Evolutionary conservation across 2,113 vertebrate genomes (phyloP).

Genomic region (Mus musculus): DNA sequence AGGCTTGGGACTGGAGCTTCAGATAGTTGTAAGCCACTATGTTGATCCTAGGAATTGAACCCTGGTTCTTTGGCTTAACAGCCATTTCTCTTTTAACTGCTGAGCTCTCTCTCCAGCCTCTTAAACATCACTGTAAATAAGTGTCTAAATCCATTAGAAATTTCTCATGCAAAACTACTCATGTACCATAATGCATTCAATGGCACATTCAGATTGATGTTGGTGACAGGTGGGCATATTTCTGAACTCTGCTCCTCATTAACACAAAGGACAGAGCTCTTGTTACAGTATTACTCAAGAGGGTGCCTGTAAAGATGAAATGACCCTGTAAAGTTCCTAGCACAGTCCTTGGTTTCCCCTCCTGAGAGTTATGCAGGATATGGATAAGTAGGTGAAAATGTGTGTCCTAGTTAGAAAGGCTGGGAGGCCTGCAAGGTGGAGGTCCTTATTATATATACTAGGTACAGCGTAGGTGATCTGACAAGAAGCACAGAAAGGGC

Average conservation of each 20-base stretch:
- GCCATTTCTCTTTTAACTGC: not conserved
- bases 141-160: not conserved
- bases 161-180: conserved; percentile 9
- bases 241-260: not conserved
- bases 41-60: not conserved
- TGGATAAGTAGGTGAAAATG: conserved; percentile 36
- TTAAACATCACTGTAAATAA: conserved; percentile 4
- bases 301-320: not conserved
- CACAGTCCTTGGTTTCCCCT: conserved; percentile 26
- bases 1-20: not conserved
- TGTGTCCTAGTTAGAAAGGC: not conserved
- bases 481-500: not conserved
- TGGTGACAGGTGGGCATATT: not conserved
- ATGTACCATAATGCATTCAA: not conserved
- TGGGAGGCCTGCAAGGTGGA: conserved; percentile 29
- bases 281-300: not conserved
- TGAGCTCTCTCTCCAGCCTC: not conserved
- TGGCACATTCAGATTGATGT: not conserved
- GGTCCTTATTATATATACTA: conserved; percentile 39
- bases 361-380: not conserved
- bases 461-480: not conserved
- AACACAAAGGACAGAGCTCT: not conserved
- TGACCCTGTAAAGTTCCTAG: conserved; percentile 12
- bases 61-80: not conserved
- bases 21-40: not conserved